These are phyloP conservation scores for Halcyon malimbica DNA, from an alignment of 2,113 vertebrate genomes.

Conservation along the genomic window DNA sequence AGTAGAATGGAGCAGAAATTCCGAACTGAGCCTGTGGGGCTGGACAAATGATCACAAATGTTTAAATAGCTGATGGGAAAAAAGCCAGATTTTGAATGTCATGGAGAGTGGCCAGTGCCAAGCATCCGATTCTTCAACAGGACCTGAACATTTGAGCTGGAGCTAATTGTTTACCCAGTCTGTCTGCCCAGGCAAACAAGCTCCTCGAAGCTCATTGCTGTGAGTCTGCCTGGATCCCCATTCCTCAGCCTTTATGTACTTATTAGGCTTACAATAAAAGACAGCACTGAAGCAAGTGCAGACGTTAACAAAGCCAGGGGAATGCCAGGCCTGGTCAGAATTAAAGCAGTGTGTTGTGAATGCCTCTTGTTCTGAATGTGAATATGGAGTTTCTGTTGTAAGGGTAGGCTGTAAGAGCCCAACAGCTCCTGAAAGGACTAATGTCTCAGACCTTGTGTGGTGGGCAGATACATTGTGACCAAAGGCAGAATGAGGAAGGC, in stretches of 20 bases:
- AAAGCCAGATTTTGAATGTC: slow-evolving; percentile 55
- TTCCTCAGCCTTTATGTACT: slow-evolving; percentile 23
- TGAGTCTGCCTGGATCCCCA: not conserved
- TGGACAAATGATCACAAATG: not conserved
- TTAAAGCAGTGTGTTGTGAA: not conserved
- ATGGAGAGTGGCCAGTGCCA: not conserved
- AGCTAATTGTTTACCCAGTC: not conserved
- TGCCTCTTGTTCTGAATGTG: not conserved
- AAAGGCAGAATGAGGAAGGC: no score
- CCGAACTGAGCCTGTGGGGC: not conserved
- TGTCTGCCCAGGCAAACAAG: not conserved
- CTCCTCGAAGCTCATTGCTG: not conserved
- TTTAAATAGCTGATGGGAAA: slow-evolving; percentile 43
- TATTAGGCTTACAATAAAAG: slow-evolving; percentile 24
- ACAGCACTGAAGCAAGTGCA: not conserved
- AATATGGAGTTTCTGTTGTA: not conserved
- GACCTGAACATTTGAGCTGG: not conserved
- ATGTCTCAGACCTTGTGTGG: no score
- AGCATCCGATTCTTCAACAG: slow-evolving; percentile 15
- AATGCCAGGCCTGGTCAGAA: slow-evolving; percentile 30
- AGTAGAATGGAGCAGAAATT: slow-evolving; percentile 16
- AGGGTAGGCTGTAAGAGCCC: not conserved
- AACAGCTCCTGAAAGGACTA: no score
- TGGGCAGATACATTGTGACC: no score
- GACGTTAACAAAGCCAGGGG: not conserved